Conservation (phyloP, 1,140 invertebrate genomes). For the Drosophila chauvacae region DNA sequence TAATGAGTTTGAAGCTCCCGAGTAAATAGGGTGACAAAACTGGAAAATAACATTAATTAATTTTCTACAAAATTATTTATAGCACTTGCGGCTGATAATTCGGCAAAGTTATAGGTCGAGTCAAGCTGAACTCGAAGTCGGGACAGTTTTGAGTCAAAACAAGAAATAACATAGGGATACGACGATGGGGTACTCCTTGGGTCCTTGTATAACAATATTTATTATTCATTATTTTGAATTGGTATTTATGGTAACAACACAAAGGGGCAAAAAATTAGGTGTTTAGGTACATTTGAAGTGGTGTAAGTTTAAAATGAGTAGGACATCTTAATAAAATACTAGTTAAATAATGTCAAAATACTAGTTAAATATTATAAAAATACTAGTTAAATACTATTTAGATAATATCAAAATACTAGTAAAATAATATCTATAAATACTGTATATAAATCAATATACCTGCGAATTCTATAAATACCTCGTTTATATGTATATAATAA, state of each 20-base stretch:
- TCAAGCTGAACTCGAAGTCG: neutral
- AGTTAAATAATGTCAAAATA: no score
- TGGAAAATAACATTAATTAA: conserved; percentile 1
- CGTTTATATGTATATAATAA: neutral
- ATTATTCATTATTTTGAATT: neutral
- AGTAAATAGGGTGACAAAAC: conserved; percentile 4
- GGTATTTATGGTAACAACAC: neutral
- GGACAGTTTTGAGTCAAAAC: neutral
- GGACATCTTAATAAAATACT: no score
- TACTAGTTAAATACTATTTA: neutral
- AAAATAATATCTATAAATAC: neutral
- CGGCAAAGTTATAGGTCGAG: neutral
- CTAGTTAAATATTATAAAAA: no score
- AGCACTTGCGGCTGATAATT: conserved; percentile 14
- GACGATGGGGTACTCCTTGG: neutral
- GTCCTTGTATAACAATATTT: neutral
- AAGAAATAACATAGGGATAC: neutral
- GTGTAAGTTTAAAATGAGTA: no score
- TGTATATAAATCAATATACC: neutral
- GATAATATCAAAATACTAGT: no score
- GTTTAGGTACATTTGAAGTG: no score
- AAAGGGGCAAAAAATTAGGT: no score
- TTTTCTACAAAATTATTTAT: conserved; percentile 5
- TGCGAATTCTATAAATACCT: neutral
- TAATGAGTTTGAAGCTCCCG: neutral